A percentile compares a stretch with the other conserved stretches of the same genome.
phyloP scores from a whole-genome alignment of 2,888 invertebrate species.

The Crossocerus cetratus region DNA sequence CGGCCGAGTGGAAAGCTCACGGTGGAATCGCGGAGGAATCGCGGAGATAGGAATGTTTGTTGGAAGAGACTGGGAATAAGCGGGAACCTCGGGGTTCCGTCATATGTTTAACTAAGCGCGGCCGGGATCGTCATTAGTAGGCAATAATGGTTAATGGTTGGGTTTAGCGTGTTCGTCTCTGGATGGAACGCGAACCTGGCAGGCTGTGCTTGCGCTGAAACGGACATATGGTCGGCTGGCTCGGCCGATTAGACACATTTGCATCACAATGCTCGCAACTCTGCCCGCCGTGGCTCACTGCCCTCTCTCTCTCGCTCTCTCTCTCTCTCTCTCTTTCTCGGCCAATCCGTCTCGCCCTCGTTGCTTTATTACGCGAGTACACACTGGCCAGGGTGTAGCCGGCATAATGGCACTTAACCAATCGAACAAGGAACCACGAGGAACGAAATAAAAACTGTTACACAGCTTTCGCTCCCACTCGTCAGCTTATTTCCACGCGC shows the following conservation, averaged over 20 bases:
- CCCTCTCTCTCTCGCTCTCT: slow-evolving; percentile 29
- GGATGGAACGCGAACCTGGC: slow-evolving; percentile 47
- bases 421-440: slow-evolving; percentile 26
- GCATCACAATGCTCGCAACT: slow-evolving; percentile 72
- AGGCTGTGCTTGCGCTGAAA: slow-evolving; percentile 55
- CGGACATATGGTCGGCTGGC: slow-evolving; percentile 76
- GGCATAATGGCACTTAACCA: slow-evolving; percentile 73
- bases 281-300: slow-evolving; percentile 26
- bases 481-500: slow-evolving; percentile 53
- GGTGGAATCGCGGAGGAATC: not conserved
- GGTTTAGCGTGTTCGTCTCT: slow-evolving; percentile 63
- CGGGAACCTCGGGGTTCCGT: slow-evolving; percentile 26
- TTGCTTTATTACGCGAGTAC: slow-evolving; percentile 67
- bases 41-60: not conserved
- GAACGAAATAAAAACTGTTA: slow-evolving; percentile 62
- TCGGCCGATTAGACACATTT: slow-evolving; percentile 76
- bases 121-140: slow-evolving; percentile 68
- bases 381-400: slow-evolving; percentile 61
- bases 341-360: slow-evolving; percentile 27
- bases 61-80: not conserved
- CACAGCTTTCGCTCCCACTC: slow-evolving; percentile 61
- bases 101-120: slow-evolving; percentile 67
- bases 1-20: not conserved
- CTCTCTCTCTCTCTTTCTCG: slow-evolving; percentile 32
- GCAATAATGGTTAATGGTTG: slow-evolving; percentile 69